Evolutionary conservation across 1,140 invertebrate genomes (phyloP).

Genomic region (Neodiprion virginianus): DNA sequence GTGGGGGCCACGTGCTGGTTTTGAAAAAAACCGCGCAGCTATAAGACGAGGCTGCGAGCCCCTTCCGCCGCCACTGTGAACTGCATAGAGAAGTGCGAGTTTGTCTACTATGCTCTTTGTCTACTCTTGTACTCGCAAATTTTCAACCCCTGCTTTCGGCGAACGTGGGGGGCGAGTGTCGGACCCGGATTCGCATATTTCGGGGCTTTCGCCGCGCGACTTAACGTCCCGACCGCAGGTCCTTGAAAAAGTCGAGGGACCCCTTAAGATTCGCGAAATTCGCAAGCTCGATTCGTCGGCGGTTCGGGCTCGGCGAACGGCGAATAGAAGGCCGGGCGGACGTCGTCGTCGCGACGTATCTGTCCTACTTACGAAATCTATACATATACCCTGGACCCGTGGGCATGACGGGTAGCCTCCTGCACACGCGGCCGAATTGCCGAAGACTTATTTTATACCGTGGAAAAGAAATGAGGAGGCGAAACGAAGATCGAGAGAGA

Average conservation of each 20-base stretch:
- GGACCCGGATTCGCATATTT: too few relatives aligned
- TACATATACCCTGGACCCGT: slow-evolving; percentile 15
- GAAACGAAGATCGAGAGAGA: too few relatives aligned
- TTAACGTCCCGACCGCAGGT: too few relatives aligned
- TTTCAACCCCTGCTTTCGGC: too few relatives aligned
- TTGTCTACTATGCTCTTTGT: not conserved
- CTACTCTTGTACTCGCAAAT: too few relatives aligned
- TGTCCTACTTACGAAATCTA: slow-evolving; percentile 37
- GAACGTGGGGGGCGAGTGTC: too few relatives aligned
- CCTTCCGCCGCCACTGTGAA: slow-evolving; percentile 46
- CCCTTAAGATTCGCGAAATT: not conserved
- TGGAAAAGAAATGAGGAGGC: too few relatives aligned
- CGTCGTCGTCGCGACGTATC: slow-evolving; percentile 1
- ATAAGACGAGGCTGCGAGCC: slow-evolving; percentile 57
- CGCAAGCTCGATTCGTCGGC: not conserved
- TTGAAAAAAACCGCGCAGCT: slow-evolving; percentile 61
- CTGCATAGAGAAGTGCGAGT: not conserved
- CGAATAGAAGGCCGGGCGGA: slow-evolving; percentile 26
- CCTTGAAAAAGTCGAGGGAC: too few relatives aligned
- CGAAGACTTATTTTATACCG: not conserved
- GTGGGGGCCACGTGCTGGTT: slow-evolving; percentile 49
- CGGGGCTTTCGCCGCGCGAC: too few relatives aligned
- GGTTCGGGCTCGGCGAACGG: not conserved
- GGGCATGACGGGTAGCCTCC: too few relatives aligned
- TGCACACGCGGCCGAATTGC: not conserved